Percentiles rank a stretch among this genome's conserved stretches.
These are phyloP conservation scores for Uloborus diversus DNA, from an alignment of 1,140 invertebrate species.

Conservation along the genomic window DNA sequence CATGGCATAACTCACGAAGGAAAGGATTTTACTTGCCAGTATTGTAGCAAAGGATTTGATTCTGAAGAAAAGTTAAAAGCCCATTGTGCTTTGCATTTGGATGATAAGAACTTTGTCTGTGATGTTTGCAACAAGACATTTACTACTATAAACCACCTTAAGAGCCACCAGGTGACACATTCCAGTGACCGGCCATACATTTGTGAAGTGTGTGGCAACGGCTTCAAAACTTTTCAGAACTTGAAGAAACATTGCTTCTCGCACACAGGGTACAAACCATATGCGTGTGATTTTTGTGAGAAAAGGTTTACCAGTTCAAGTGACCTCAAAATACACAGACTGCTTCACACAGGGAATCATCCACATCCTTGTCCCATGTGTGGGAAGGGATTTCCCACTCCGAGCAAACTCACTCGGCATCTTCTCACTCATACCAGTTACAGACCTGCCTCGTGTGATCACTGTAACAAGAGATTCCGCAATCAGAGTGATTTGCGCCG, in stretches of 20 bases:
- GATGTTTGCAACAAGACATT: slow-evolving; percentile 64
- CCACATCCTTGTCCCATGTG: not conserved
- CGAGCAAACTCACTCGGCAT: not conserved
- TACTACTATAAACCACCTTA: not conserved
- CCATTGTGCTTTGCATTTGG: slow-evolving; percentile 59
- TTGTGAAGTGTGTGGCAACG: slow-evolving; percentile 88
- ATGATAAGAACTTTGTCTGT: slow-evolving; percentile 58
- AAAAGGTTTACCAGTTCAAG: not conserved
- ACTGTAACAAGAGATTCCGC: not conserved
- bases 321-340: not conserved
- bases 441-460: not conserved
- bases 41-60: not conserved
- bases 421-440: slow-evolving; percentile 62
- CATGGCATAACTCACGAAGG: not conserved
- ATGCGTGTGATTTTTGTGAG: slow-evolving; percentile 90
- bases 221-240: slow-evolving; percentile 71
- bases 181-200: slow-evolving; percentile 63
- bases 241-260: slow-evolving; percentile 77
- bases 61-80: not conserved
- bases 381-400: not conserved
- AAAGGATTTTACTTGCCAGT: not conserved
- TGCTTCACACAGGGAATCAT: slow-evolving; percentile 60
- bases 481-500: not conserved
- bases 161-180: slow-evolving; percentile 59
- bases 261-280: slow-evolving; percentile 86